A percentile compares a stretch with the other conserved stretches of the same genome.
Conservation (phyloP, 2,888 invertebrate genomes). For the Drosophila dives region DNA sequence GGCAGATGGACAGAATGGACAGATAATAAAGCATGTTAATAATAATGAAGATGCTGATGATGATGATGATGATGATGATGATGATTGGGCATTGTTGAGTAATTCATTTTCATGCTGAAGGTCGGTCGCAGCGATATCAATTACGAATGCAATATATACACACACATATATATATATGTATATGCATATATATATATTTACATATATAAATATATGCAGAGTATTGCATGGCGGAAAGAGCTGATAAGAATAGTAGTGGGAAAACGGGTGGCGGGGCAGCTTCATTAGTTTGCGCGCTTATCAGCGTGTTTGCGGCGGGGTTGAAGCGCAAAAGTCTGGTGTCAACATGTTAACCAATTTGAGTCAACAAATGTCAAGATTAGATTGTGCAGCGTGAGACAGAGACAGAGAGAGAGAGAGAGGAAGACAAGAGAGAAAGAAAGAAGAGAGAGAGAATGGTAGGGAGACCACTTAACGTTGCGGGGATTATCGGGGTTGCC, state of each 20-base stretch:
- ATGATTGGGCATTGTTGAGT: conserved; percentile 61
- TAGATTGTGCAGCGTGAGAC: conserved; percentile 48
- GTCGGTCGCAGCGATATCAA: conserved; percentile 60
- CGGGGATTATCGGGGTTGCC: neutral
- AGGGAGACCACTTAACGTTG: conserved; percentile 21
- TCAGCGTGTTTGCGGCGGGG: conserved; percentile 26
- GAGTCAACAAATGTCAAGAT: conserved; percentile 77
- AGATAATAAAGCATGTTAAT: neutral
- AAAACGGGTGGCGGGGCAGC: conserved; percentile 8
- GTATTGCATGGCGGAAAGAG: conserved; percentile 24
- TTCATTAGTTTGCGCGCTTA: conserved; percentile 46
- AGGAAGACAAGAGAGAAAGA: neutral
- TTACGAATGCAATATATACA: conserved; percentile 45
- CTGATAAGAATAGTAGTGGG: conserved; percentile 33
- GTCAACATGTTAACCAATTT: conserved; percentile 80
- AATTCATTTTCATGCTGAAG: conserved; percentile 74
- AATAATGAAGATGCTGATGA: neutral
- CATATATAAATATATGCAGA: conserved; percentile 12
- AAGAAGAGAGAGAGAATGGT: neutral
- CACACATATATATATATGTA: conserved; percentile 7
- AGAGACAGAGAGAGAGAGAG: neutral
- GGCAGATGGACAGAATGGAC: neutral
- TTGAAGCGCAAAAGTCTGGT: conserved; percentile 51
- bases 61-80: neutral
- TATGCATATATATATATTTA: neutral